A percentile compares a stretch with the other conserved stretches of the same genome.
Conservation (phyloP, 2,797 vertebrate genomes). For the Hoplostethus atlanticus region DNA sequence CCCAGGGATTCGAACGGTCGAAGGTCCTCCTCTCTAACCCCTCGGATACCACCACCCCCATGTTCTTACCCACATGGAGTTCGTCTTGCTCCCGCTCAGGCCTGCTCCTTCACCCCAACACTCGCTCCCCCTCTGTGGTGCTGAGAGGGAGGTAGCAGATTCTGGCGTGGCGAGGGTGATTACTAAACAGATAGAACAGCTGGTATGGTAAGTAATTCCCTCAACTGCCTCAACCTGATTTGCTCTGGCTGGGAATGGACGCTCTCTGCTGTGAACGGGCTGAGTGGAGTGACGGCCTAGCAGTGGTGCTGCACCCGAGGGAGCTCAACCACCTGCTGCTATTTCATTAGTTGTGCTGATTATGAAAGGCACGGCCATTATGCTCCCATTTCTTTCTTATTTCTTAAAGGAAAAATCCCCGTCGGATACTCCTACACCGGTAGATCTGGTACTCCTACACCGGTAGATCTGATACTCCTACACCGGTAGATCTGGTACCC, state of each 20-base stretch:
- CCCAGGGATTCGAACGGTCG: too few species aligned
- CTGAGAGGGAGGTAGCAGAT: slow-evolving; percentile 7
- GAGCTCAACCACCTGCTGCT: slow-evolving; percentile 17
- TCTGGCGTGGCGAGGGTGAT: slow-evolving; percentile 3
- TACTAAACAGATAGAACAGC: slow-evolving; percentile 16
- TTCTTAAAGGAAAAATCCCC: slow-evolving; percentile 15
- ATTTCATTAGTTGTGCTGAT: slow-evolving; percentile 21
- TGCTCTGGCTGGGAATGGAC: slow-evolving; percentile 23
- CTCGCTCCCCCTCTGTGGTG: neutral
- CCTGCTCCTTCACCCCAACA: too few species aligned
- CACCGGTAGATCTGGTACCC: too few species aligned
- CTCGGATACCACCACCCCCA: too few species aligned
- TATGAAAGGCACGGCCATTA: neutral
- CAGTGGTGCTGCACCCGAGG: slow-evolving; percentile 1
- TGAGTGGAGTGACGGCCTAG: neutral
- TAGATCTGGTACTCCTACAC: neutral
- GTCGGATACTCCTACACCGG: neutral
- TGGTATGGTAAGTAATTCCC: slow-evolving; percentile 10
- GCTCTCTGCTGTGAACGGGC: slow-evolving; percentile 1
- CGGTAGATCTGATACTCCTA: neutral
- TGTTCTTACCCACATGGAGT: too few species aligned
- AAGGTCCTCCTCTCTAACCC: too few species aligned
- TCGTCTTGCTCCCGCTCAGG: too few species aligned
- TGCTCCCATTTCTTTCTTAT: neutral
- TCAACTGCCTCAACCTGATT: slow-evolving; percentile 20